Conservation (phyloP, 2,888 invertebrate species). For the Orthosia gracilis region DNA sequence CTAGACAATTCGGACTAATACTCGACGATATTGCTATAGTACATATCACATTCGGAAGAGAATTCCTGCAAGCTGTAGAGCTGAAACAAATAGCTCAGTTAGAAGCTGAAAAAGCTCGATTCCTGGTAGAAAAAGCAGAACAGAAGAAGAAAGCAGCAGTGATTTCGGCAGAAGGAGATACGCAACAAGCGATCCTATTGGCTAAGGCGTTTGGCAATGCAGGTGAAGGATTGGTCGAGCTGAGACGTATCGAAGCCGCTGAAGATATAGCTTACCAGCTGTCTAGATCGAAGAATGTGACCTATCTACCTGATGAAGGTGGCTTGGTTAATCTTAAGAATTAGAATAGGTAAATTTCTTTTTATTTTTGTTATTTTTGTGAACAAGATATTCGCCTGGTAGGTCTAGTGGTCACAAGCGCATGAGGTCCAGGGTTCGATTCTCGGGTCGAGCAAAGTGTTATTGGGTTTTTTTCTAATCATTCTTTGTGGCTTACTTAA, state of each 20-base stretch:
- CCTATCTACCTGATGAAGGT: constrained; percentile 95
- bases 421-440: no score
- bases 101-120: constrained; percentile 98
- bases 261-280: constrained; percentile 98
- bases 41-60: constrained; percentile 86
- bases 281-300: constrained; percentile 96
- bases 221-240: constrained; percentile 98
- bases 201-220: constrained; percentile 97
- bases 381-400: not conserved
- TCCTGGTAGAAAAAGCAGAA: constrained; percentile 98
- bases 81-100: constrained; percentile 99
- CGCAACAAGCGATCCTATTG: constrained; percentile 96
- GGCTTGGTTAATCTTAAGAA: constrained; percentile 91
- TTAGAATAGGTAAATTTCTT: constrained; percentile 42
- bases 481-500: no score
- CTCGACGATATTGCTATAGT: constrained; percentile 62
- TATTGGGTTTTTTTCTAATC: no score
- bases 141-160: constrained; percentile 96
- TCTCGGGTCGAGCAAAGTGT: no score
- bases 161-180: constrained; percentile 98
- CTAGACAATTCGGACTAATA: constrained; percentile 61
- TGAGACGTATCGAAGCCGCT: constrained; percentile 98
- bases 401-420: no score
- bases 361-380: not conserved
- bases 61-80: constrained; percentile 98